Base-by-base conservation (phyloP, 2,888 invertebrate genomes). In the Chloroclysta siterata region DNA sequence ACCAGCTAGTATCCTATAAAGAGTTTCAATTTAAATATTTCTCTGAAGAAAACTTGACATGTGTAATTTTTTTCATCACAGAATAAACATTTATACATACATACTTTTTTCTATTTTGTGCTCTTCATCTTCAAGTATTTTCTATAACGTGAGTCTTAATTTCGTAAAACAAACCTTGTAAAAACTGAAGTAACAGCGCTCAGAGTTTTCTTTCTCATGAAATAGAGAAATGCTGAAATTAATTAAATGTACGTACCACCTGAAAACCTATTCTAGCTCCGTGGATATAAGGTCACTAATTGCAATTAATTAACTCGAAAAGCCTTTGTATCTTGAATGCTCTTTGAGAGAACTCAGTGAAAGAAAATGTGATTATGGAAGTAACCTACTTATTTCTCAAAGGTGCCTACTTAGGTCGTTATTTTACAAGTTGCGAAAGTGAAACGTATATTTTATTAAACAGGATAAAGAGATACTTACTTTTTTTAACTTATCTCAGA, bases 241-340 rank as follows among this genome's bases (percentile, higher is more conserved):
- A 75, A 77, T 72, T 70, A 72, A 73, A 69, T 41, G 63, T 68
- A 68, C 68, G 63, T 68, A 68, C 69, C 68, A 73, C 70, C 72
- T 74, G 72, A 63, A 68, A 70, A 61, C 56, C 65, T 61, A 68
- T 65, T 66, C 64, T 65, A 65, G 59, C 64, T 50, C 68, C 65
- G 52, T 58, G 60, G 69, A 77, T 80, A 80, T 81, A 79, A 80
- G 75, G 69, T 65, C 46, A 46, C 72, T 81, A 82, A 82, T 82
- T 79, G 76, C 76, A 81, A 81, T 82, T 83, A 82, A 83, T 83
- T 83, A 81, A 78, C 74, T 74, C 56, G 66, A 53, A 72, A 72
- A 77, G 67, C 71, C 71, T 74, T 77, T 76, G 68, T 77, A 73
- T 68, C 68, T 54, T 53, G 53, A 68, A 64, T 65, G 63, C 53